Evolutionary conservation across 2,113 vertebrate species (phyloP).

Genomic region (Grallaria varia): DNA sequence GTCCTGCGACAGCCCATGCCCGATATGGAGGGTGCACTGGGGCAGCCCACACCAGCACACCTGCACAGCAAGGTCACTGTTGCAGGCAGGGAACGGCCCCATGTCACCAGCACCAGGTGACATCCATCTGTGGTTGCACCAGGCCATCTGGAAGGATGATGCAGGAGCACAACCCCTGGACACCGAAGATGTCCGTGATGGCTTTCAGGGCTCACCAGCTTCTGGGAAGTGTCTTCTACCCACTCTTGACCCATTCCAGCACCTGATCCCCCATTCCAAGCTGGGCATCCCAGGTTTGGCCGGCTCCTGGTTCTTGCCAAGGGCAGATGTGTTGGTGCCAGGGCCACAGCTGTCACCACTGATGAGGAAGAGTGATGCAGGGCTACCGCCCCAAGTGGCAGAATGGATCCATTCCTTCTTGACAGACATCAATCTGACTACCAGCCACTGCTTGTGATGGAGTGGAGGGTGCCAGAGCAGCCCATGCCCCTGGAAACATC

Average conservation of each 20-base stretch:
- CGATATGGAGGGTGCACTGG: background rate
- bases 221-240: background rate
- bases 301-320: background rate
- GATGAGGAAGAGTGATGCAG: background rate
- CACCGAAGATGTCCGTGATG: background rate
- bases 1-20: background rate
- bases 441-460: background rate
- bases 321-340: background rate
- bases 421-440: background rate
- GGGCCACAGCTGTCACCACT: background rate
- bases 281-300: rapidly evolving
- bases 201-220: background rate
- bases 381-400: background rate
- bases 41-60: background rate
- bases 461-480: background rate
- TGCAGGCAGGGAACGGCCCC: background rate
- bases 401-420: background rate
- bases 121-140: rapidly evolving
- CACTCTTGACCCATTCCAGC: background rate
- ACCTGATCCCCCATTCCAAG: background rate
- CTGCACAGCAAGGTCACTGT: rapidly evolving
- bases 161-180: background rate
- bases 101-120: background rate
- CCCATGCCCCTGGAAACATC: rapidly evolving
- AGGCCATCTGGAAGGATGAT: rapidly evolving